A percentile compares a stretch with the other conserved stretches of the same genome.
These are phyloP conservation scores for Hippocampus abdominalis DNA, from an alignment of 2,113 vertebrate species.

Conservation along the genomic window DNA sequence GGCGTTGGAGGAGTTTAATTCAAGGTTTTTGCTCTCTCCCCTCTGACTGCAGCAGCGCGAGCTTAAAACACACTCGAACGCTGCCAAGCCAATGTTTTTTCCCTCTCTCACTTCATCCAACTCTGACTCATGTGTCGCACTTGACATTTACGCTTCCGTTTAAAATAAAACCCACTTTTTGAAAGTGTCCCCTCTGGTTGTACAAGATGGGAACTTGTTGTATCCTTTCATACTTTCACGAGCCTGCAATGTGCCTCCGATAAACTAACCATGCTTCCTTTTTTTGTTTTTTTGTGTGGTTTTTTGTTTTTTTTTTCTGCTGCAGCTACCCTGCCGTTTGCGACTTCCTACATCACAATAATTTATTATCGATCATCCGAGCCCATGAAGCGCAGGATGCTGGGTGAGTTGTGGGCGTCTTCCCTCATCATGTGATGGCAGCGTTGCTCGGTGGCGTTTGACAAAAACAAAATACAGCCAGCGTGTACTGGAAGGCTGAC, in stretches of 20 bases:
- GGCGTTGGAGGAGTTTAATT: not conserved
- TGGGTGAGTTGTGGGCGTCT: conserved; percentile 78
- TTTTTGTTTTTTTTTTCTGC: conserved; percentile 35
- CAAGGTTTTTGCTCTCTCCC: conserved; percentile 32
- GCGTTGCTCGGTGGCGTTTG: not conserved
- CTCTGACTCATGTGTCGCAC: conserved; percentile 26
- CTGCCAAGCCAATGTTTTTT: conserved; percentile 19
- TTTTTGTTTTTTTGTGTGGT: conserved; percentile 23
- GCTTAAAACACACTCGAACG: conserved; percentile 12
- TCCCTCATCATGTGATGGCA: conserved; percentile 19
- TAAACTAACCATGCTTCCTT: conserved; percentile 1
- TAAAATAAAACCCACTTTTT: conserved; percentile 23
- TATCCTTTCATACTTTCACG: not conserved
- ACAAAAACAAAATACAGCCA: not conserved
- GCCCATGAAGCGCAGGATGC: conserved; percentile 99
- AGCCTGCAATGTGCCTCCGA: not conserved
- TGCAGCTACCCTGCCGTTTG: conserved; percentile 96
- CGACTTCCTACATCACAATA: conserved; percentile 99
- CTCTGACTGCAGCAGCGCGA: conserved; percentile 39
- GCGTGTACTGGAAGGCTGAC: conserved; percentile 8
- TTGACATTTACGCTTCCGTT: conserved; percentile 29
- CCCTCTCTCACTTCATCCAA: conserved; percentile 10
- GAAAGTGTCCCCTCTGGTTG: conserved; percentile 2
- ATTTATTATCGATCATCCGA: conserved; percentile 98
- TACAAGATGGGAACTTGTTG: conserved; percentile 1